A percentile compares a stretch with the other conserved stretches of the same genome.
Conservation (phyloP, 2,888 invertebrate genomes). For the Drosophila pseudotalamancana region DNA sequence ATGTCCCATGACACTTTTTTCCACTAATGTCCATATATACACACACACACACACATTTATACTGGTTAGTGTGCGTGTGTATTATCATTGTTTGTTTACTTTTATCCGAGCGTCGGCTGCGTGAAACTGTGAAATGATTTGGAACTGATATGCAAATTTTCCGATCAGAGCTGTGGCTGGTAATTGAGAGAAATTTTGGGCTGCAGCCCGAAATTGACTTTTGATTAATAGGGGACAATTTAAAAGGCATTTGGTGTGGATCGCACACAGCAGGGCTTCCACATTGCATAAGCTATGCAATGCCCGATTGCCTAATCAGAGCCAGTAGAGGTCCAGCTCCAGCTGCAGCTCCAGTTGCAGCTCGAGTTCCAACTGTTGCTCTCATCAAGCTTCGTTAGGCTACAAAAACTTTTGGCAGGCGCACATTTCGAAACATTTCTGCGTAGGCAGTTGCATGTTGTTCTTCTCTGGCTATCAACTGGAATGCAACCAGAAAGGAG, state of each 20-base stretch:
- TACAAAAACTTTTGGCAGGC: constrained; percentile 17
- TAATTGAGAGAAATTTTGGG: constrained; percentile 51
- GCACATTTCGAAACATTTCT: constrained; percentile 18
- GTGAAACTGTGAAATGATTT: constrained; percentile 64
- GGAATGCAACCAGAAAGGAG: constrained; percentile 10
- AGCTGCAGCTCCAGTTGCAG: too few relatives aligned
- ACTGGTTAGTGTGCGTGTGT: constrained; percentile 1
- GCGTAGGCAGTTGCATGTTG: constrained; percentile 48
- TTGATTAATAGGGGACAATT: constrained; percentile 48
- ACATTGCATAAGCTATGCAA: constrained; percentile 31
- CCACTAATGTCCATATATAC: constrained; percentile 1
- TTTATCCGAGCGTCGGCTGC: constrained; percentile 30
- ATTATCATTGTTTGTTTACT: constrained; percentile 33
- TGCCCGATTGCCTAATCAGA: constrained; percentile 19
- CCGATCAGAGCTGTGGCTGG: not conserved
- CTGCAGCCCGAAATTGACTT: constrained; percentile 24
- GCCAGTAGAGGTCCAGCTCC: too few relatives aligned
- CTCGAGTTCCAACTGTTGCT: constrained; percentile 10
- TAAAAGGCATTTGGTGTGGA: constrained; percentile 27
- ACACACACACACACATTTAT: not conserved
- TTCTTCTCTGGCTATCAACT: constrained; percentile 4
- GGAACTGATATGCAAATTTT: constrained; percentile 68
- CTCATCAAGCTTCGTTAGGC: constrained; percentile 49
- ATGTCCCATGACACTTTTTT: constrained; percentile 51
- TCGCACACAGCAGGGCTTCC: not conserved